phyloP scores from a whole-genome alignment of 2,113 vertebrate species.

The Pedionomus torquatus region DNA sequence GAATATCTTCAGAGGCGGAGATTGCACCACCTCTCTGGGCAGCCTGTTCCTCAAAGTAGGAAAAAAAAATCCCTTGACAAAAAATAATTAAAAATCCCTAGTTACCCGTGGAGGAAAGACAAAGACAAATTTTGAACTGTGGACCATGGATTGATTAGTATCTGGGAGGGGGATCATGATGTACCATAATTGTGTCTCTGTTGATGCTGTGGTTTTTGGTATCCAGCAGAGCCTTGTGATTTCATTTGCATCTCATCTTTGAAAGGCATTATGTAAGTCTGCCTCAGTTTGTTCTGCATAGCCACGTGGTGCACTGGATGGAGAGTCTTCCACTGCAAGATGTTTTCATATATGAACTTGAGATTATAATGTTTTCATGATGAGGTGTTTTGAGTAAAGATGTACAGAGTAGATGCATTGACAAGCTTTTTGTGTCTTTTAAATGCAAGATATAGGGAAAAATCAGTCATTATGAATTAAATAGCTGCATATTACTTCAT shows the following conservation, averaged over 20 bases:
- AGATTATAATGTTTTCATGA: neutral
- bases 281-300: neutral
- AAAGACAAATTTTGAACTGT: neutral
- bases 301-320: neutral
- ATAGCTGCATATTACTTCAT: neutral
- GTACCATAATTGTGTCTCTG: neutral
- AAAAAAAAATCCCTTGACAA: neutral
- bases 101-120: neutral
- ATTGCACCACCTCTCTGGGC: too few species aligned
- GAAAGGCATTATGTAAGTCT: neutral
- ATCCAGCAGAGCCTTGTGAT: neutral
- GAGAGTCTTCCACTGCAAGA: neutral
- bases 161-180: neutral
- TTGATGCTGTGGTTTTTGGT: neutral
- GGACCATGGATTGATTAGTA: neutral
- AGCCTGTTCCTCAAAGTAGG: too few species aligned
- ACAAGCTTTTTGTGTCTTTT: neutral
- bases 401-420: neutral
- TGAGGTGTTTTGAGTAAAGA: neutral
- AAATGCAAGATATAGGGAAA: neutral
- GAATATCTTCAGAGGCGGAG: too few species aligned
- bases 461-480: neutral
- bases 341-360: accelerated
- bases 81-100: neutral
- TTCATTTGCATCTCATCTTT: neutral